Evolutionary conservation across 2,888 invertebrate species (phyloP).

Genomic region (Cylloceria caligata): DNA sequence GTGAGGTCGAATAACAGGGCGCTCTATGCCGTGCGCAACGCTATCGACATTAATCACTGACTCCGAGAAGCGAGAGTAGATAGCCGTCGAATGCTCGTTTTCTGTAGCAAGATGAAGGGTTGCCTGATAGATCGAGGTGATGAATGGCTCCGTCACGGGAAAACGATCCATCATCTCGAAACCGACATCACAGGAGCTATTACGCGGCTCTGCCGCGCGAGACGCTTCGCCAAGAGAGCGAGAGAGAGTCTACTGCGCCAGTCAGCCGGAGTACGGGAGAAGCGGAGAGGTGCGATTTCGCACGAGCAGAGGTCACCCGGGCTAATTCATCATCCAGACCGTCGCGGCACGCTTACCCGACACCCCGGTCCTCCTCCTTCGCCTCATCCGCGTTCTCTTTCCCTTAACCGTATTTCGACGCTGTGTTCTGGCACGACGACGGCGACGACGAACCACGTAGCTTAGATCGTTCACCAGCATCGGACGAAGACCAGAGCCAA

Average conservation of each 20-base stretch:
- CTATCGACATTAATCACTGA: slow-evolving; percentile 84
- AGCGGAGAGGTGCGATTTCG: slow-evolving; percentile 80
- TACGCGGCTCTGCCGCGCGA: slow-evolving; percentile 59
- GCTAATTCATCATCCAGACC: slow-evolving; percentile 82
- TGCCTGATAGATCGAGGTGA: slow-evolving; percentile 84
- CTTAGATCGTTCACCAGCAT: slow-evolving; percentile 32
- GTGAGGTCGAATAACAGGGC: slow-evolving; percentile 81
- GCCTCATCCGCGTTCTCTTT: slow-evolving; percentile 42
- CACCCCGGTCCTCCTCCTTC: slow-evolving; percentile 59
- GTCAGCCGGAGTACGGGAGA: slow-evolving; percentile 68
- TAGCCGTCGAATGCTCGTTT: slow-evolving; percentile 83
- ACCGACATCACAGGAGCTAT: slow-evolving; percentile 68
- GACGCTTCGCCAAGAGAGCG: slow-evolving; percentile 45
- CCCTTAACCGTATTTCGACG: slow-evolving; percentile 26
- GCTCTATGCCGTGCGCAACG: slow-evolving; percentile 67
- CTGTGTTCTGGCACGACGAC: slow-evolving; percentile 25
- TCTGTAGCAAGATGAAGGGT: slow-evolving; percentile 82
- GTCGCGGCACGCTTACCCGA: slow-evolving; percentile 73
- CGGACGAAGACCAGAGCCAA: slow-evolving; percentile 44
- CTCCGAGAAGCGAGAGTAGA: slow-evolving; percentile 81
- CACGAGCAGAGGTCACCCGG: slow-evolving; percentile 81
- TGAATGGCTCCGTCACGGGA: slow-evolving; percentile 84
- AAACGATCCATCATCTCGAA: slow-evolving; percentile 82
- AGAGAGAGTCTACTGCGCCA: slow-evolving; percentile 72
- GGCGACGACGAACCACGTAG: background rate